Evolutionary conservation across 2,888 invertebrate species (phyloP).

Genomic region (Drosophila quinaria): DNA sequence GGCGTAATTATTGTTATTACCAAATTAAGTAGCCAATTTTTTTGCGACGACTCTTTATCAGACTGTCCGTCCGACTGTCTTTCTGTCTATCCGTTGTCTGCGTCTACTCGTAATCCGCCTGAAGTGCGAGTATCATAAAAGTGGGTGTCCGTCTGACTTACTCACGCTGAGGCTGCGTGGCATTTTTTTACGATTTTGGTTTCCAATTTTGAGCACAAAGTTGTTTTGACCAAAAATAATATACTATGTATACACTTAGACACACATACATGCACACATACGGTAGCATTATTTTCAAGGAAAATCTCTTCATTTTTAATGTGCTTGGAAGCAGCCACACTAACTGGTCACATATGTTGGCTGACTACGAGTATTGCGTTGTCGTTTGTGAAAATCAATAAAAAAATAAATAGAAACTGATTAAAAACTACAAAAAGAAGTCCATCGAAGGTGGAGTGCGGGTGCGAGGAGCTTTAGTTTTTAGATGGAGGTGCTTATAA

Average conservation of each 20-base stretch:
- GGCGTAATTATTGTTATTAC: slow-evolving; percentile 81
- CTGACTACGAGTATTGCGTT: slow-evolving; percentile 41
- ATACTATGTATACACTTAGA: slow-evolving; percentile 6
- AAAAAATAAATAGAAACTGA: slow-evolving; percentile 33
- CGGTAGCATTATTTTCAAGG: slow-evolving; percentile 77
- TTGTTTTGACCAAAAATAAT: slow-evolving; percentile 77
- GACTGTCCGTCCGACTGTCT: slow-evolving; percentile 27
- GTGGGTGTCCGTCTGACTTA: slow-evolving; percentile 66
- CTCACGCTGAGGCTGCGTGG: slow-evolving; percentile 61
- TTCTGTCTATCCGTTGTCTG: slow-evolving; percentile 15
- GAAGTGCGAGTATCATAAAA: slow-evolving; percentile 61
- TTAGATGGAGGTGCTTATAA: slow-evolving; percentile 44
- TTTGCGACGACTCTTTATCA: slow-evolving; percentile 65
- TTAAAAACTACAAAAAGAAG: slow-evolving; percentile 22
- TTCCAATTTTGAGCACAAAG: slow-evolving; percentile 76
- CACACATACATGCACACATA: slow-evolving; percentile 9
- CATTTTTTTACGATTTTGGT: slow-evolving; percentile 61
- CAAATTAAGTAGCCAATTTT: slow-evolving; percentile 81
- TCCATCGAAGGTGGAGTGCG: slow-evolving; percentile 14
- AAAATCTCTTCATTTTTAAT: slow-evolving; percentile 82
- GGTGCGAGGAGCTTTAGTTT: slow-evolving; percentile 2
- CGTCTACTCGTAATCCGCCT: slow-evolving; percentile 64
- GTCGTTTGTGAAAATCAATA: slow-evolving; percentile 64
- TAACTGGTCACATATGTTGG: slow-evolving; percentile 63
- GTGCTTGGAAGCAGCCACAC: slow-evolving; percentile 53